Percentiles rank a stretch among this genome's conserved stretches.
phyloP scores from a whole-genome alignment of 2,113 vertebrate genomes.

The Bujurquina vittata region DNA sequence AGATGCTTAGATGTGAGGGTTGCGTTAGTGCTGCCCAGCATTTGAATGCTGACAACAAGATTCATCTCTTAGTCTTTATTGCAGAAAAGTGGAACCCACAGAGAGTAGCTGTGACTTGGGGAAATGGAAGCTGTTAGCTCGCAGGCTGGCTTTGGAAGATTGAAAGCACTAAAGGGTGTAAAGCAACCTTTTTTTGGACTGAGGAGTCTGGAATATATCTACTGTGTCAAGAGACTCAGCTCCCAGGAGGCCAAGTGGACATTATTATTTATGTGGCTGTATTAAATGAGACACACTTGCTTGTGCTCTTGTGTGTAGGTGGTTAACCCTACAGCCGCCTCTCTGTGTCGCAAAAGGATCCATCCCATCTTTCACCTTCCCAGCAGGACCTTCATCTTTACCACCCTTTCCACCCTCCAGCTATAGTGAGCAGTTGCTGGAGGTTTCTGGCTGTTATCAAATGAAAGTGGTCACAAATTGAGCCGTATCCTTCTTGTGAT shows the following conservation, averaged over 20 bases:
- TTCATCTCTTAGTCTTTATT: conserved; percentile 2
- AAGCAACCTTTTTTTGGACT: conserved; percentile 1
- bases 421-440: too few species aligned
- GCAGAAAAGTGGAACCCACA: conserved; percentile 1
- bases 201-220: neutral
- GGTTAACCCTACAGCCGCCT: neutral
- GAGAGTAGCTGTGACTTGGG: conserved; percentile 2
- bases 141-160: neutral
- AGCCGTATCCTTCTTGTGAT: neutral
- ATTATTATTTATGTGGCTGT: neutral
- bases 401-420: too few species aligned
- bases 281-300: neutral
- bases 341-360: neutral
- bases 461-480: neutral
- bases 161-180: neutral
- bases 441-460: neutral
- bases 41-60: conserved; percentile 3
- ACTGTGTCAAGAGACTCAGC: neutral
- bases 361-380: neutral
- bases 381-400: neutral
- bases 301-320: neutral
- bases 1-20: neutral
- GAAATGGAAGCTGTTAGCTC: conserved; percentile 6
- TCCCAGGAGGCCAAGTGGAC: neutral
- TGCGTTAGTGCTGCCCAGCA: neutral